Evolutionary conservation across 2,888 invertebrate genomes (phyloP).

Genomic region (Dynastes maya): DNA sequence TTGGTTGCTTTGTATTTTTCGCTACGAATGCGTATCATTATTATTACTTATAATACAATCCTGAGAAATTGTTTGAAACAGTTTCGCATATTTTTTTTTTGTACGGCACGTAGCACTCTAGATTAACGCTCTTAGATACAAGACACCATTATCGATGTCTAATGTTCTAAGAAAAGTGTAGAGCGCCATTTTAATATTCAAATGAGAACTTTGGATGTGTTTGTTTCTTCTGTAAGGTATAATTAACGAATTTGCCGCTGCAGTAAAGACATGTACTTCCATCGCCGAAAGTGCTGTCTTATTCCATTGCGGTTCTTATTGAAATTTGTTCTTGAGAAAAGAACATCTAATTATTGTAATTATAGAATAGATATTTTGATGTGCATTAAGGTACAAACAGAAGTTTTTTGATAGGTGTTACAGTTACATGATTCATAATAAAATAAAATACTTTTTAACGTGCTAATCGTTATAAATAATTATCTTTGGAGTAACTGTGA

Average conservation of each 20-base stretch:
- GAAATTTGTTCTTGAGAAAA: conserved; percentile 11
- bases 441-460: neutral
- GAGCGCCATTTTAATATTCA: conserved; percentile 31
- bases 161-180: conserved; percentile 3
- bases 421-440: too few relatives aligned
- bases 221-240: conserved; percentile 30
- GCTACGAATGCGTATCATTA: neutral
- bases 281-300: neutral
- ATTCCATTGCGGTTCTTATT: neutral
- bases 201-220: conserved; percentile 32
- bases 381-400: neutral
- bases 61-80: conserved; percentile 35
- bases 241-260: conserved; percentile 18
- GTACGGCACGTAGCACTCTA: conserved; percentile 11
- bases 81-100: conserved; percentile 1
- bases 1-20: too few relatives aligned
- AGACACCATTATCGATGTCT: conserved; percentile 23
- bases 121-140: conserved; percentile 19
- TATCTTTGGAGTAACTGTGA: neutral
- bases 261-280: conserved; percentile 6
- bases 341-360: conserved; percentile 2
- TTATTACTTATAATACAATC: conserved; percentile 35
- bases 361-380: neutral
- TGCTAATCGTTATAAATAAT: neutral
- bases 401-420: neutral